Evolutionary conservation across 1,140 invertebrate genomes (phyloP), one percentile per base, ranked within the genome.

Genomic region (Drosophila tropicalis): DNA sequence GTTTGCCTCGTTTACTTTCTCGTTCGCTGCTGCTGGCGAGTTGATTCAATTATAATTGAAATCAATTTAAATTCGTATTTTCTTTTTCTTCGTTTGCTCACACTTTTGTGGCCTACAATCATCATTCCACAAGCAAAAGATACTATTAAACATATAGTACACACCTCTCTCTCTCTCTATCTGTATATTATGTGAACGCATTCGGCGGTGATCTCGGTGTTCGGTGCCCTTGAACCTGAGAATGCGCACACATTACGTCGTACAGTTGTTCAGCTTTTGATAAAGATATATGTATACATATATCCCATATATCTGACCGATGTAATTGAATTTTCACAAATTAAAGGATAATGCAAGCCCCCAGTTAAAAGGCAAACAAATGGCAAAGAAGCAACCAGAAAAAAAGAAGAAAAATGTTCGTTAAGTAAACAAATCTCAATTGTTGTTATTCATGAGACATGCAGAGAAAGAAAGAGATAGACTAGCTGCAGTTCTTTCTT

Each of bases 1-100:
- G 67, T 77, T 84, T 51, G 44, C 44, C 44, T 51, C 78, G 74
- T 60, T 70, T 57, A 70, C 63, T 79, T 72, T 73, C 80, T 80
- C 72, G 80, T 63, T 72, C 39, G 51, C 61, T 51, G 62, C 54
- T 69, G 62, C 54, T 69, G 70, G 70, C 57, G 63, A 76, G 82
- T 87, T 86, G 79, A 91, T 91, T 91, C 90, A 91, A 91, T 91
- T 91, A 91, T 87, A 91, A 91, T 91, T 91, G 78, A 91, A 81
- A 90, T 85, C 90, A 91, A 91, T 91, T 91, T 83, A 80, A 67
- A 60, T 76, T 83, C 40, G 32, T 51, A 44, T 44, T 66, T 66
- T n/a, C 55, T 57, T 57, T 66, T 78, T 70, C 44, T 64, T 64
- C 41, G 41, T 47, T 64, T 40, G 47, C 60, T 74, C 54, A 66